Evolutionary conservation across 2,113 vertebrate species (phyloP), one percentile per base, ranked within the genome.

Genomic region (Meleagris gallopavo): DNA sequence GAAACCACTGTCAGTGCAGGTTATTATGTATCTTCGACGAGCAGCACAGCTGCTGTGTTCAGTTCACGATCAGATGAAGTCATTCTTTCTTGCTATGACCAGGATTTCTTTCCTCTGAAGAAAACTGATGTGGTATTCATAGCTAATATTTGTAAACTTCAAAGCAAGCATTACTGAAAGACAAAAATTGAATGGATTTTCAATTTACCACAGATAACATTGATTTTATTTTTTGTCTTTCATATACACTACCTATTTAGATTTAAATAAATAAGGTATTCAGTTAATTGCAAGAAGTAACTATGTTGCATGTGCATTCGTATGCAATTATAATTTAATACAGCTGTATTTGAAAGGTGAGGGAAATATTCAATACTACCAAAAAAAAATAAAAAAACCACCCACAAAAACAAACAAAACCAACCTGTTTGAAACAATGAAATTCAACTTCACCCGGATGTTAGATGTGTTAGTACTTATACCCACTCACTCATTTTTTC

Each of bases 11-110:
- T 65, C 86, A 97, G 78, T 60, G 55, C 70, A 62, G 83, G 45
- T 62, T 89, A 13, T 58, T 90, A 12, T 52, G 8, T 52, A 86
- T 73, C 69, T 79, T 89, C 76, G 95, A 97, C 97, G 97, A 98
- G 86, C 61, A 85, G 41, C 55, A 83, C 95, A 98, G 97, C 97
- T 98, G 97, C 95, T 97, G 41, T 13, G 57, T 87, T 97, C 87
- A 73, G 73, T 87, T 95, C 18, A 29, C 89, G 69, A 92, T 93
- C 30, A 1, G 90, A 83, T 97, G 97, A 96, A 64, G 64, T 95
- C 90, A 88, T 94, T 96, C 65, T 94, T 94, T 97, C 54, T 97
- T 95, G 57, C 91, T 96, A 82, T 71, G 48, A 72, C 84, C 60
- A 77, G 58, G 78, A 71, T 85, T 72, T 61, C 81, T 92, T 88